Evolutionary conservation across 2,797 vertebrate species (phyloP), one percentile per base, ranked within the genome.

Genomic region (Aulostomus chinensis): DNA sequence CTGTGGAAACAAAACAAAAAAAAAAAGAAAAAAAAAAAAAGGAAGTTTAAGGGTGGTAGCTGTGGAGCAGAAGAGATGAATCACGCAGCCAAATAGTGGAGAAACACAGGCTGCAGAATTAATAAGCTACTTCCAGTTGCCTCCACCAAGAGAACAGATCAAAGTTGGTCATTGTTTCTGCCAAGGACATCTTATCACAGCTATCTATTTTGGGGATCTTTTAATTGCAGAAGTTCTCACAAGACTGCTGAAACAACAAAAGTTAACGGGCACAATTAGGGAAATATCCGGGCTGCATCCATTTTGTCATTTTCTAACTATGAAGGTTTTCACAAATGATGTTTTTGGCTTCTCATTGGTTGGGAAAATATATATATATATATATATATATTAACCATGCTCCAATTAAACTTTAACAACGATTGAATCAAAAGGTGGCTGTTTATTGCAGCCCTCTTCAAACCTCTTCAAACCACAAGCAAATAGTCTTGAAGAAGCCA

Each of bases 161-260:
- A 90, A 87, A 89, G 80, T 67, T 82, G 77, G 84, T 67, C 83
- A 86, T 88, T 87, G 86, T 81, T 63, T 50, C 65, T 63, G 58
- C 73, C 85, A 89, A 90, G 89, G 88, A 89, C 86, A 72, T 87
- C 78, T 91, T 76, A 88, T 89, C 81, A 60, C 32, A 69, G 65
- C 66, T 73, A 81, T 88, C 81, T 72, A 13, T 73, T 67, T 86
- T 84, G 77, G 61, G 68, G 56, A 75, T 84, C 79, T 82, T 80
- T 83, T 88, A 89, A 90, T 88, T 88, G 83, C 73, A 24, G 28
- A 73, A 71, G 68, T 83, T 86, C 81, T 49, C 37, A 16, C 43
- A 11, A 51, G 53, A 81, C 42, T 82, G 81, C 83, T 81, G 83
- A 89, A 70, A 85, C 74, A 86, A 85, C 83, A 84, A 56, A 77